These are phyloP conservation scores for Habropoda laboriosa DNA, from an alignment of 1,140 invertebrate species.

Conservation along the genomic window DNA sequence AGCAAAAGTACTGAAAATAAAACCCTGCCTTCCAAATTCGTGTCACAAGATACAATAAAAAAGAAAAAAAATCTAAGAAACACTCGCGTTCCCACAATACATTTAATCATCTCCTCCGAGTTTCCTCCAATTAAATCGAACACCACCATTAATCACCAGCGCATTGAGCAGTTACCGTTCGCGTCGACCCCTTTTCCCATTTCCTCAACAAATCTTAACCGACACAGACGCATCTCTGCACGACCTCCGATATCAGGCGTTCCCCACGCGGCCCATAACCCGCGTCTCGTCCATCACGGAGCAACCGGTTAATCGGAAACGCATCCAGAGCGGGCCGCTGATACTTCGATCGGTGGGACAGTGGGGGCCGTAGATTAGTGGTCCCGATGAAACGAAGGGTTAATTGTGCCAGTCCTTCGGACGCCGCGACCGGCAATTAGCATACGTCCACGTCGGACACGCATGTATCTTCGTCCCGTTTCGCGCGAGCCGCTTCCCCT, in stretches of 20 bases:
- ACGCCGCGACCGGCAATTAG: constrained; percentile 49
- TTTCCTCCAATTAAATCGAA: neutral
- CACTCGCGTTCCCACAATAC: no score
- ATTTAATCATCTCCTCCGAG: no score
- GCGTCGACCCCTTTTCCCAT: neutral
- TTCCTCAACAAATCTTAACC: constrained; percentile 28
- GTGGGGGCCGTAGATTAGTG: constrained; percentile 2
- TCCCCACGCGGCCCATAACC: constrained; percentile 14
- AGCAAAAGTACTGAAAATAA: no score
- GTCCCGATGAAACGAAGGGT: constrained; percentile 48
- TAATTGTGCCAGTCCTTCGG: constrained; percentile 39
- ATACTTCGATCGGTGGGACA: constrained; percentile 21
- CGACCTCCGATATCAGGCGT: neutral
- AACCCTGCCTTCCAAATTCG: no score
- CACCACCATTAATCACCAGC: neutral
- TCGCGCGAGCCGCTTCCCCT: constrained; percentile 8
- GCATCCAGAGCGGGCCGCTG: constrained; percentile 11
- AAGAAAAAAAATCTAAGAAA: no score
- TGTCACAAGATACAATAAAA: no score
- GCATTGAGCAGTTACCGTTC: neutral
- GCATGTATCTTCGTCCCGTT: constrained; percentile 53
- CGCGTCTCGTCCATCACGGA: constrained; percentile 6
- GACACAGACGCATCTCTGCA: neutral
- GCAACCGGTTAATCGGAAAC: constrained; percentile 30
- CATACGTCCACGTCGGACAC: constrained; percentile 42